Evolutionary conservation across 2,888 invertebrate species (phyloP).

Genomic region (Campaea margaritaria): DNA sequence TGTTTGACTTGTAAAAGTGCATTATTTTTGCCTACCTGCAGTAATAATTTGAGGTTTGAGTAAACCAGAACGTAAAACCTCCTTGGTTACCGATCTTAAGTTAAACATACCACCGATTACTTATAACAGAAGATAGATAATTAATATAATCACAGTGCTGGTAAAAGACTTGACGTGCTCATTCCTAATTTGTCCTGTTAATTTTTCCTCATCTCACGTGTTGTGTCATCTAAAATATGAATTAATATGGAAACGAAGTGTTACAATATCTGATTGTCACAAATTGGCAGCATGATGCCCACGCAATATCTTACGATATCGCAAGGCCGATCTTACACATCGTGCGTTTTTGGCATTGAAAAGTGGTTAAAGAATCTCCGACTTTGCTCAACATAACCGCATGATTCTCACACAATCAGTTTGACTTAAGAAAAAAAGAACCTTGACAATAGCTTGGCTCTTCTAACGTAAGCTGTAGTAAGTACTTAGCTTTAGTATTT

Average conservation of each 20-base stretch:
- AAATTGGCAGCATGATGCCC: background rate
- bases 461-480: background rate
- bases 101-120: too few relatives aligned
- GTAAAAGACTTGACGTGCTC: too few relatives aligned
- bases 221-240: background rate
- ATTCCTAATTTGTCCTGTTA: too few relatives aligned
- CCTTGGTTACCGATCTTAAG: too few relatives aligned
- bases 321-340: constrained; percentile 16
- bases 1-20: too few relatives aligned
- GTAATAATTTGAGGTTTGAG: too few relatives aligned
- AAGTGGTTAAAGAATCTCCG: constrained; percentile 13
- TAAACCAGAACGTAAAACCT: too few relatives aligned
- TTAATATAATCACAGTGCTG: too few relatives aligned
- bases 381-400: constrained; percentile 14
- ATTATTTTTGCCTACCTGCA: too few relatives aligned
- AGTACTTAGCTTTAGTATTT: background rate
- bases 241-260: background rate
- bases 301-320: constrained; percentile 6
- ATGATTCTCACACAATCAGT: constrained; percentile 6
- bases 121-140: too few relatives aligned
- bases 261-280: background rate
- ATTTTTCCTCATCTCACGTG: background rate
- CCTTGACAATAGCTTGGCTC: constrained; percentile 20
- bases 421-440: background rate
- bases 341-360: constrained; percentile 19